Base-by-base conservation (phyloP, 2,888 invertebrate species). In the Andrena minutula region DNA sequence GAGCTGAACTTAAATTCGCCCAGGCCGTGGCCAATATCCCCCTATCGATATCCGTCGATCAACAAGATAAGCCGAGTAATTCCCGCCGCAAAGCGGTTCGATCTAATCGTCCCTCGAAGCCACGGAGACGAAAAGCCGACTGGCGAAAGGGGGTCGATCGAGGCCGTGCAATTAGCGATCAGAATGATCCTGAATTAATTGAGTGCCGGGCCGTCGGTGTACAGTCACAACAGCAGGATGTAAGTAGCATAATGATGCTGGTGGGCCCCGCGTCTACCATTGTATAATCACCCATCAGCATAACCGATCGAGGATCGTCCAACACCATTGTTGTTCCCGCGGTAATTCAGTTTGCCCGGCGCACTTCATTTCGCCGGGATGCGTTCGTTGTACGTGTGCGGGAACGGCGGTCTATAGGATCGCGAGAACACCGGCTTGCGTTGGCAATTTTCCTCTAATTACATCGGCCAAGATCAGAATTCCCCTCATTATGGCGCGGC, bases 171-270 rank as follows among this genome's bases (percentile, higher is more conserved):
- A 93, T 92, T 92, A 92, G 91, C 89, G 90, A 93, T 93, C 91
- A 92, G 92, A 91, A 93, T 93, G 92, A 93, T 92, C 90, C 85
- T 72, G 88, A 93, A 93, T 93, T 92, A 93, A 93, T 93, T 89
- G 90, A 89, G 86, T 88, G 85, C 86, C 75, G 72, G 51, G 81
- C 64, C 56, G 78, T 2, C 51, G 58, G 53, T 53, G 85, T 23
- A 58, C 85, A 86, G 88, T 89, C 89, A 89, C 88, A 90, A 86
- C 90, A 91, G 90, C 88, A 86, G 81, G 72, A 58, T 12, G 77
- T 69, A 87, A 83, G 70, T 70, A 84, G 79, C 83, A 80, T 86
- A 89, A 88, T 87, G 86, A 77, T 75, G 35, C 64, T 32, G 35
- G 10, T 10, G 23, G 30, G 20, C 47, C 16, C 26, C 20, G 8